phyloP scores from a whole-genome alignment of 2,888 invertebrate species.

The Drosophila basisetae region DNA sequence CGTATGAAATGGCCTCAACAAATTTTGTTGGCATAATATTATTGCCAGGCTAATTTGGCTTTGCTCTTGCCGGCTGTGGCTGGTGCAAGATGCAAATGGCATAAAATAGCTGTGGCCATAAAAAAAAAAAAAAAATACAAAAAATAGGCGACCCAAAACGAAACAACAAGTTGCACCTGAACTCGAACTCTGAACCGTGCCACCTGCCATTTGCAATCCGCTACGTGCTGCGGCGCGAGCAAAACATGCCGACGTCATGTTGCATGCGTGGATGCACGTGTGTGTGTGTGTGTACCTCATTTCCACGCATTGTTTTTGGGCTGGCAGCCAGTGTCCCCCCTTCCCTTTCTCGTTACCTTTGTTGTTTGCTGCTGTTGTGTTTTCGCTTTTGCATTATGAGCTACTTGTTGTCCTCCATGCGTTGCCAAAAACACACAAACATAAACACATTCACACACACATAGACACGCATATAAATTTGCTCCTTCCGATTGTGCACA shows the following conservation, averaged over 20 bases:
- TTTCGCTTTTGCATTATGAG: slow-evolving; percentile 73
- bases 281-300: slow-evolving; percentile 70
- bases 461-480: not conserved
- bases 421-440: slow-evolving; percentile 29
- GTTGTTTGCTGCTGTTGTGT: slow-evolving; percentile 47
- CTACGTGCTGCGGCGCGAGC: slow-evolving; percentile 43
- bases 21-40: slow-evolving; percentile 53
- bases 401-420: slow-evolving; percentile 75
- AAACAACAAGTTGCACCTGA: slow-evolving; percentile 34
- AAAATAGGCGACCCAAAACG: slow-evolving; percentile 51
- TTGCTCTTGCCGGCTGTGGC: slow-evolving; percentile 5
- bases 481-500: not conserved
- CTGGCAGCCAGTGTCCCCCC: slow-evolving; percentile 38
- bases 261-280: slow-evolving; percentile 6
- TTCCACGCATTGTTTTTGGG: slow-evolving; percentile 77
- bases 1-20: slow-evolving; percentile 48
- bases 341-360: slow-evolving; percentile 32
- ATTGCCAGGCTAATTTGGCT: slow-evolving; percentile 59
- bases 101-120: slow-evolving; percentile 63
- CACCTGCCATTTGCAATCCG: slow-evolving; percentile 9
- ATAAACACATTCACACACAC: slow-evolving; percentile 14
- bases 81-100: slow-evolving; percentile 77
- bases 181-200: slow-evolving; percentile 28
- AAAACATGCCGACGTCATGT: slow-evolving; percentile 57
- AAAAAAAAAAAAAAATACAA: slow-evolving; percentile 2